Evolutionary conservation across 2,888 invertebrate species (phyloP), one percentile per base, ranked within the genome.

Genomic region (Heliconius ismenius): DNA sequence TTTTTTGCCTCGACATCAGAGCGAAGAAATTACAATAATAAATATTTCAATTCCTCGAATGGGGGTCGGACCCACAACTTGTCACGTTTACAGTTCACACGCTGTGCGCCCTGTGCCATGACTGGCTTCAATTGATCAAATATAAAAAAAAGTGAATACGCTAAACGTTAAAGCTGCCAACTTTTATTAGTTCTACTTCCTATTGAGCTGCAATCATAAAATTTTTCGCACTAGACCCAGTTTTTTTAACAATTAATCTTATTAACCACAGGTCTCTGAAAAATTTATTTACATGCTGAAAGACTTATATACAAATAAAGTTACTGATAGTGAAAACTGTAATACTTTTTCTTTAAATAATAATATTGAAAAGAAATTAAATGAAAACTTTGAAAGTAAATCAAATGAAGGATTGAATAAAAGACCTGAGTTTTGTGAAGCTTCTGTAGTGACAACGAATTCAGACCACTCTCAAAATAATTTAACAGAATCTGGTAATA

Each of bases 251-350:
- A 11, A 49, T 15, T 28, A 26, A 43, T 21, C 6, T 54, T 11
- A 4, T 54, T 70, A 32, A 58, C 21, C 28, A 21, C 32, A 70
- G 70, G 70, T 70, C 2, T 32, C 70, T 36, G 58, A 70, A 24
- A 70, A 70, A 36, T 32, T 70, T n/a, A 70, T 32, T 15, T 32
- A n/a, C 21, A 58, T 70, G 24, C 54, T 70, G 32, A 70, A 70
- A 70, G n/a, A n/a, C 58, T n/a, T 70, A 32, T 58, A 26, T 70
- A 32, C 36, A 58, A 58, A 58, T 32, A 26, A 58, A 54, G 15
- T n/a, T 4, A 15, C n/a, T 69, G 24, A 26, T 15, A 32, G 0
- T 36, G 70, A 70, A 9, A 36, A 70, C 7, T 32, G 7, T 36
- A 70, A 32, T 13, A n/a, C 11, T 69, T 54, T 54, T 28, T 7